Evolutionary conservation across 2,888 invertebrate species (phyloP).

Genomic region (Bellardia bayeri): DNA sequence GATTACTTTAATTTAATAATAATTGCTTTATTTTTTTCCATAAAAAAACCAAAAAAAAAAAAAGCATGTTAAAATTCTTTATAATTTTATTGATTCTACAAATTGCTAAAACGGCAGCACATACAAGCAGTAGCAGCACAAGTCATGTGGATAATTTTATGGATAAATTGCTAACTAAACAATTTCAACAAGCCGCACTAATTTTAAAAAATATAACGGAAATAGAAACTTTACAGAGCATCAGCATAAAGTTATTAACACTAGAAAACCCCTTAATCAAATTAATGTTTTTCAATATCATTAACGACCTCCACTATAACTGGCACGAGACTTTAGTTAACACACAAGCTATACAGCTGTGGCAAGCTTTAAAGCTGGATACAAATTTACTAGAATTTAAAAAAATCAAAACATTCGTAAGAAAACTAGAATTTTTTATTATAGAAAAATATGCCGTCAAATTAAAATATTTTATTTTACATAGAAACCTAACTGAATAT

Average conservation of each 20-base stretch:
- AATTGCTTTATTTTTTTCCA: background rate
- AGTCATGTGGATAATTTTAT: constrained; percentile 44
- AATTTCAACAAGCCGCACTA: constrained; percentile 43
- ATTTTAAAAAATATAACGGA: constrained; percentile 67
- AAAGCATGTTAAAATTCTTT: constrained; percentile 51
- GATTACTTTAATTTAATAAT: background rate
- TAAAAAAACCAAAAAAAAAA: constrained; percentile 12
- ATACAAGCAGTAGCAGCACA: background rate
- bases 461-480: constrained; percentile 31
- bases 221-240: constrained; percentile 40
- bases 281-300: constrained; percentile 23
- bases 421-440: constrained; percentile 31
- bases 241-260: constrained; percentile 57
- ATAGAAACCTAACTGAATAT: constrained; percentile 12
- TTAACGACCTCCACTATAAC: constrained; percentile 53
- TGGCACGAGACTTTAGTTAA: constrained; percentile 43
- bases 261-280: constrained; percentile 32
- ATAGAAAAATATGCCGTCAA: constrained; percentile 42
- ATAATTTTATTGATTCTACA: constrained; percentile 34
- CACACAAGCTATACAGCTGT: constrained; percentile 28
- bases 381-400: background rate
- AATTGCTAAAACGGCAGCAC: constrained; percentile 6
- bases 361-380: constrained; percentile 31
- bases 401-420: constrained; percentile 12
- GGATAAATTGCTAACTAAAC: constrained; percentile 57